Percentiles rank a stretch among this genome's conserved stretches.
phyloP scores from a whole-genome alignment of 1,140 invertebrate species.

The Papilio aristodemus region DNA sequence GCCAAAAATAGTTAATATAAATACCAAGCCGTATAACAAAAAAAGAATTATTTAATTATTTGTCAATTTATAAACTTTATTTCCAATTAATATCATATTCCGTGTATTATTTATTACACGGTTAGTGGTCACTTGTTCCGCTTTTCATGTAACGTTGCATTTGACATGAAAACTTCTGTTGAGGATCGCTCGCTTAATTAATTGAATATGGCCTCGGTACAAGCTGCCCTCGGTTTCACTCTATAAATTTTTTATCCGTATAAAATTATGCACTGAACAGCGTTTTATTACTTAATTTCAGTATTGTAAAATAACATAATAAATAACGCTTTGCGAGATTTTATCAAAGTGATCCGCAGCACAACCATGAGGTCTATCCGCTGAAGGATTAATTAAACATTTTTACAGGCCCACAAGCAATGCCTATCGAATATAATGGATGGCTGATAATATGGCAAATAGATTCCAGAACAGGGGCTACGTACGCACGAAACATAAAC shows the following conservation, averaged over 20 bases:
- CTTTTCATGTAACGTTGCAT: conserved; percentile 8
- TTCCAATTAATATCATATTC: neutral
- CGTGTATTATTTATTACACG: neutral
- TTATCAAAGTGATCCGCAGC: too few species aligned
- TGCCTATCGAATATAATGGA: too few species aligned
- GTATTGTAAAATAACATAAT: neutral
- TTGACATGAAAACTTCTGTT: conserved; percentile 8
- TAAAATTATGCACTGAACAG: neutral
- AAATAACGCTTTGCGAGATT: too few species aligned
- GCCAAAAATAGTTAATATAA: neutral
- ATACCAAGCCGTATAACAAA: neutral
- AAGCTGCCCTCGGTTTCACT: neutral
- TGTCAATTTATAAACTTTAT: conserved; percentile 3
- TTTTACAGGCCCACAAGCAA: too few species aligned
- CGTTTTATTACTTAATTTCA: neutral
- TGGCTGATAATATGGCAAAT: too few species aligned
- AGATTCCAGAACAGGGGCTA: too few species aligned
- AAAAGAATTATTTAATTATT: neutral
- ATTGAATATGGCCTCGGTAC: neutral
- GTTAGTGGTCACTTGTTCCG: conserved; percentile 8
- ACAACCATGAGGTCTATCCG: too few species aligned
- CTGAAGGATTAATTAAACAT: too few species aligned
- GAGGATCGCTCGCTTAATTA: conserved; percentile 8
- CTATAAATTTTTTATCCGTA: neutral
- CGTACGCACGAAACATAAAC: too few species aligned